Base-by-base conservation (phyloP, 1,140 invertebrate species). In the Dryas iulia region DNA sequence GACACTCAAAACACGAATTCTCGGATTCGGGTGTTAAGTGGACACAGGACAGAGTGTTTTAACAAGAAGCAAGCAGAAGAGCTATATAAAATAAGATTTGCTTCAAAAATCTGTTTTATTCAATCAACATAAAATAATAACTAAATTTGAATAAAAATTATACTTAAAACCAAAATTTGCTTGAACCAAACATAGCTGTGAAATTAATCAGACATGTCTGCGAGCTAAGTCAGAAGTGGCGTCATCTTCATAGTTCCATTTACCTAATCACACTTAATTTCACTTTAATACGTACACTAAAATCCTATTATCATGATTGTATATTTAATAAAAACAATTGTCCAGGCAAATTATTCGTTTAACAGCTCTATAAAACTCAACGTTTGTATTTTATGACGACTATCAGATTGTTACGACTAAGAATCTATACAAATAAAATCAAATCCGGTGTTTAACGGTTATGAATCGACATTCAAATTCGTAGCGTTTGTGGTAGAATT, bases 381-480 rank as follows among this genome's bases (percentile, higher is more conserved):
- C 24, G 24, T 25, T 1, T 56, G 21, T 47, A 56, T 56, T 56
- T 56, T 56, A 56, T 12, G 25, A 11, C 14, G 2, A 26, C 52
- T 53, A 67, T 35, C 39, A 53, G 56, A 67, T 64, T 56, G 68
- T 71, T 73, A 73, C 60, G 59, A 67, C 59, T 65, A 33, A 57
- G 60, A 66, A 69, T 71, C 74, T 73, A 74, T 66, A 33, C 56
- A 66, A 69, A 73, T 75, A 77, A 77, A 79, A 79, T 72, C 60
- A 63, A 66, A 74, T 66, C 66, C 47, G 59, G 33, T 61, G 57
- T 72, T 79, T 71, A 78, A 71, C 59, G 59, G 59, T 66, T 33
- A 76, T 80, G 71, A 77, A 80, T 72, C 72, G 72, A 69, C 73
- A 76, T 77, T 76, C 73, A 76, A 74, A 79, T 78, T 69, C 60